These are phyloP conservation scores for Clarias pachynema DNA, from an alignment of 2,797 vertebrate genomes.

Conservation along the genomic window DNA sequence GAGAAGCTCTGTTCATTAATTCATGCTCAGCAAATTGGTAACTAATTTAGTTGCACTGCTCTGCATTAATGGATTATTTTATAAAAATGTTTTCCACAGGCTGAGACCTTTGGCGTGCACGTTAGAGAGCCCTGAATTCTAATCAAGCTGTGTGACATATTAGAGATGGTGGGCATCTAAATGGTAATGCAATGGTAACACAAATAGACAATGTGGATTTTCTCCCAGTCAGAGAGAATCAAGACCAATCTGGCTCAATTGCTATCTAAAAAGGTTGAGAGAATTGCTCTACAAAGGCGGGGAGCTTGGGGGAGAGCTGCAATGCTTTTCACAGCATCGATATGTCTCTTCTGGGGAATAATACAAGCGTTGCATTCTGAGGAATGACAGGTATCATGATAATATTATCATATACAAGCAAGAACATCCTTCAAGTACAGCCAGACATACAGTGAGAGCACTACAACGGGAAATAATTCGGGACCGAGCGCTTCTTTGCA, in stretches of 20 bases:
- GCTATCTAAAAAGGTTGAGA: slow-evolving; percentile 58
- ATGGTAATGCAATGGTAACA: slow-evolving; percentile 92
- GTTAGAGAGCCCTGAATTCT: slow-evolving; percentile 98
- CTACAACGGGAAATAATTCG: slow-evolving; percentile 18
- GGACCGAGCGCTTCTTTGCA: slow-evolving; percentile 24
- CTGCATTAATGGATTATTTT: slow-evolving; percentile 99
- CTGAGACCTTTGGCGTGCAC: slow-evolving; percentile 97
- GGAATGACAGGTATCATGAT: slow-evolving; percentile 37
- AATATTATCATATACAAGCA: slow-evolving; percentile 51
- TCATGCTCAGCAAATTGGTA: slow-evolving; percentile 99
- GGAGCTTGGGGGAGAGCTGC: slow-evolving; percentile 5
- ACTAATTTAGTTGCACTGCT: slow-evolving; percentile 99
- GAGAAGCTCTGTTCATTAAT: slow-evolving; percentile 99
- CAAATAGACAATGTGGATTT: slow-evolving; percentile 83
- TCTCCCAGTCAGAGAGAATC: slow-evolving; percentile 56
- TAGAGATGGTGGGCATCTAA: slow-evolving; percentile 96
- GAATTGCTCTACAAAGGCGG: slow-evolving; percentile 28
- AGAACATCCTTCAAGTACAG: slow-evolving; percentile 28
- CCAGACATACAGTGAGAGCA: background rate
- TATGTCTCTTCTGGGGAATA: slow-evolving; percentile 43
- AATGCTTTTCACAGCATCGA: slow-evolving; percentile 8
- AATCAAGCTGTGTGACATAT: slow-evolving; percentile 99
- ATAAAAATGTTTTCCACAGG: slow-evolving; percentile 99
- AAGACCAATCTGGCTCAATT: slow-evolving; percentile 60
- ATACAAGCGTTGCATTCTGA: slow-evolving; percentile 33